Evolutionary conservation across 2,797 vertebrate species (phyloP).

Genomic region (Periophthalmus magnuspinnatus): DNA sequence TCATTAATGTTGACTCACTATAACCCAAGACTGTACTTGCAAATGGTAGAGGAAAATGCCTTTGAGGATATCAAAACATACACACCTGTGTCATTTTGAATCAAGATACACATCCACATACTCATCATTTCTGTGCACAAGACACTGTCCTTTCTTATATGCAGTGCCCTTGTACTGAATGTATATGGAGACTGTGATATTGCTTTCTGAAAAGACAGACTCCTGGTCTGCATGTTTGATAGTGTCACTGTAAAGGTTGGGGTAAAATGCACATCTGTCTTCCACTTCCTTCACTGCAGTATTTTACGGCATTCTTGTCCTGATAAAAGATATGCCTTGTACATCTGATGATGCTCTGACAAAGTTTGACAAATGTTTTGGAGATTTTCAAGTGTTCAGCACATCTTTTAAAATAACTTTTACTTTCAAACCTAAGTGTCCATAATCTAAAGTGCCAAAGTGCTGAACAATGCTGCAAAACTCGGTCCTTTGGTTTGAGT

Average conservation of each 20-base stretch:
- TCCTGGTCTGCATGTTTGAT: constrained; percentile 37
- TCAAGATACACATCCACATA: constrained; percentile 17
- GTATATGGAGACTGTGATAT: constrained; percentile 34
- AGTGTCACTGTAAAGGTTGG: constrained; percentile 15
- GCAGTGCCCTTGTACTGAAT: constrained; percentile 42
- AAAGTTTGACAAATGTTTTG: no score
- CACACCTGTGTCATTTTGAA: constrained; percentile 27
- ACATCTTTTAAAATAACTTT: no score
- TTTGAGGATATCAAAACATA: constrained; percentile 47
- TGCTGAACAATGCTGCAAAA: not conserved
- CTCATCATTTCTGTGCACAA: constrained; percentile 30
- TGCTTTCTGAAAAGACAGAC: constrained; percentile 42
- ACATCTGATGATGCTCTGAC: no score
- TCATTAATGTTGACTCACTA: constrained; percentile 32
- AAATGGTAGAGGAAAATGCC: no score
- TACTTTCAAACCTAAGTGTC: no score
- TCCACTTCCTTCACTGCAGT: no score
- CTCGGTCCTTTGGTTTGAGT: constrained; percentile 43
- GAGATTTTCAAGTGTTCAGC: no score
- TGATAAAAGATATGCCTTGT: no score
- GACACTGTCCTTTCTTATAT: constrained; percentile 41
- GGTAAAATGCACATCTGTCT: no score
- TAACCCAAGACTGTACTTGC: constrained; percentile 13
- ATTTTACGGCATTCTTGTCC: no score
- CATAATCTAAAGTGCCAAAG: no score